Base-by-base conservation (phyloP, 2,113 vertebrate genomes). In the Heliornis fulica region DNA sequence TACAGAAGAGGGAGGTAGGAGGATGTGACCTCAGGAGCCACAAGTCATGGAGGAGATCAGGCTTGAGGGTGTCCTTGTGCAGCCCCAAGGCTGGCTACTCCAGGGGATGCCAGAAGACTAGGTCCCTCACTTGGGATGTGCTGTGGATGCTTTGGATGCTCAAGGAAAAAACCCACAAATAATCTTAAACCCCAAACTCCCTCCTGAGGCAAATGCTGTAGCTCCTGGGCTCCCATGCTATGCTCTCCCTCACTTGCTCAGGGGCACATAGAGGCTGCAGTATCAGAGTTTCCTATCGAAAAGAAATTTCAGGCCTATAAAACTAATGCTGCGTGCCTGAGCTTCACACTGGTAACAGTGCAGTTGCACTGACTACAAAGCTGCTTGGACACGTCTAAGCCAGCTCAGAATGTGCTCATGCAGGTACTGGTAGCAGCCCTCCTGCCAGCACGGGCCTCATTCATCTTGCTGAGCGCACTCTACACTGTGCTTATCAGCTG, bases 221-320 rank as follows among this genome's bases (percentile, higher is more conserved):
- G 51, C 29, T 81, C 26, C n/a, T 15, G 20, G 28, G 54, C 25
- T 93, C 65, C 51, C 61, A 53, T 20, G 15, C 61, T 75, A 40
- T 2, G 8, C n/a, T 76, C 38, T 46, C 81, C 38, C 80, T 83
- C 0, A 0, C n/a, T 45, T 0, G 0, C 45, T 76, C 78, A 54
- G n/a, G 17, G 14, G 34, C 38, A 61, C 15, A 15, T 9, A 59
- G 43, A 65, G 11, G 5, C 34, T 80, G 26, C 20, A 43, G 19
- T n/a, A 81, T 78, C 50, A 63, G 15, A 25, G 34, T 69, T 88
- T 90, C 41, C 38, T 74, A 63, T 81, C 1, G 4, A 38, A 83
- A 88, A 12, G 29, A 85, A 56, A 88, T 59, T 80, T 83, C 59
- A 43, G 59, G 17, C 38, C 54, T 70, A 20, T 83, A 70, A 74